Evolutionary conservation across 2,888 invertebrate genomes (phyloP), one percentile per base, ranked within the genome.

Genomic region (Dryadula phaetusa): DNA sequence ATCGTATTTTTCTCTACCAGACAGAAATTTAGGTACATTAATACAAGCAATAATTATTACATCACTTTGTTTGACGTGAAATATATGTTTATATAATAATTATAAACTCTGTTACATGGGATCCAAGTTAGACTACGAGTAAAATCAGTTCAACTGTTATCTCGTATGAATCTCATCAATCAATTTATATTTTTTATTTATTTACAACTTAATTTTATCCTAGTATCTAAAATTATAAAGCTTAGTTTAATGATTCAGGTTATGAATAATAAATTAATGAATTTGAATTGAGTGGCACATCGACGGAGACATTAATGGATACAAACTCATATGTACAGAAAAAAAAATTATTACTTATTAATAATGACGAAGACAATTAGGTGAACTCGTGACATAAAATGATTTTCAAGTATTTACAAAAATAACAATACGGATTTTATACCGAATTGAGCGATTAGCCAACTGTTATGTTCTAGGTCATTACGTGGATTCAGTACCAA

Each of bases 181-280:
- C 63, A 64, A 78, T 78, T 68, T 62, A 71, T 70, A 71, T 49
- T 71, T 74, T 79, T 80, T 83, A 80, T 81, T 86, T 90, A 91
- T 91, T 88, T 91, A 91, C 91, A 91, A 80, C 88, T 90, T 90
- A 88, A 79, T 80, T 83, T 81, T 79, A 73, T 76, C 74, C 84
- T 87, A 87, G 85, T 14, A 81, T 70, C 87, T 90, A 90, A 85
- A 82, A 82, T 81, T 82, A 84, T 84, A 88, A 83, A 87, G 82
- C 88, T 90, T 90, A 83, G 79, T 85, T 75, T 82, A 80, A 87
- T 82, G 83, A 83, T 82, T 84, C 84, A 83, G 86, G 79, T 81
- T 83, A 75, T 90, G 88, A 90, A 83, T 82, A 92, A 92, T 92
- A 92, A 92, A 92, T 92, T 91, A 92, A 90, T 91, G 90, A 90